Evolutionary conservation across 2,888 invertebrate species (phyloP), one percentile per base, ranked within the genome.

Genomic region (Gandaritis pyraliata): DNA sequence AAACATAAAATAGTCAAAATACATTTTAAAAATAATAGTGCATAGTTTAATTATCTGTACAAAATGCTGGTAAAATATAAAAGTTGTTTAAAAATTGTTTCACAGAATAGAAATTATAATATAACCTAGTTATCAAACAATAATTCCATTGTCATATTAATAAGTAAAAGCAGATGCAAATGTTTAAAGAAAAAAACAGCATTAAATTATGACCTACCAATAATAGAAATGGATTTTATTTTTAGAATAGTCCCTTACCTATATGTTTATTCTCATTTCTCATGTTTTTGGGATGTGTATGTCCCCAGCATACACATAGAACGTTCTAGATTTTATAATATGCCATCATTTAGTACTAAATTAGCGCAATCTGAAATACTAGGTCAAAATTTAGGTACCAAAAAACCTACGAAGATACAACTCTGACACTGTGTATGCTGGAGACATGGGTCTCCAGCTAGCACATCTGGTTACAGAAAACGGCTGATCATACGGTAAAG

Each of bases 121-220:
- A 47, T 54, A 88, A 90, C 89, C 87, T 91, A 91, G 88, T 87
- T 89, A 87, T 87, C 87, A 85, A 90, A 88, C 88, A 90, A 90
- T 92, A 92, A 43, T 92, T 92, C 92, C 92, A 92, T 91, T 91
- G 91, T 91, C 91, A 90, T 92, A 90, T 89, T 83, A 90, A 87
- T 90, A 92, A 90, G 88, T 88, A 85, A 90, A 88, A 86, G 86
- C 89, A 87, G 86, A 89, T 86, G 83, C 85, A 87, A 90, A 89
- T 88, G 88, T 89, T 89, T 86, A 88, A 84, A 86, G 78, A 91
- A 88, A 76, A 86, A 87, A 91, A 90, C 85, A 87, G 88, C 90
- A 91, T 91, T 92, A 91, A 92, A 92, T 90, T 91, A 91, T 90
- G 90, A 92, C 90, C 90, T 91, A 91, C 89, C 88, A 90, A 87